Evolutionary conservation across 2,888 invertebrate species (phyloP).

Genomic region (Alentia gelatinosa): DNA sequence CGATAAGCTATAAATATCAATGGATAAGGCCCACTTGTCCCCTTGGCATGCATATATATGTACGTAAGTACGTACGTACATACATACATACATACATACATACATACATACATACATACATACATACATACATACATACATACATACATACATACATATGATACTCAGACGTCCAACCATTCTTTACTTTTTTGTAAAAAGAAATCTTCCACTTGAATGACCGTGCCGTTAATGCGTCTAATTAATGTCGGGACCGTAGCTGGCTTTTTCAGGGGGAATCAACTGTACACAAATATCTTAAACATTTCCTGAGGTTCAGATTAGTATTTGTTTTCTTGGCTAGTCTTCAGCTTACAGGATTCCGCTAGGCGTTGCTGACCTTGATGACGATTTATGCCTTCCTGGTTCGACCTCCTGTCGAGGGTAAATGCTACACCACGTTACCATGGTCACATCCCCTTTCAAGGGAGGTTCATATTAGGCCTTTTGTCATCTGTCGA

Average conservation of each 20-base stretch:
- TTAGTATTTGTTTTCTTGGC: too few relatives aligned
- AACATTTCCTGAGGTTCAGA: too few relatives aligned
- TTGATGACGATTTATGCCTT: not conserved
- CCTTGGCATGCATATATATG: not conserved
- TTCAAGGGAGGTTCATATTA: too few relatives aligned
- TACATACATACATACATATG: conserved; percentile 9
- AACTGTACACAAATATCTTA: too few relatives aligned
- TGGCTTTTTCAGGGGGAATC: too few relatives aligned
- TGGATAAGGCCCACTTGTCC: not conserved
- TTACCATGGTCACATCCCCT: not conserved
- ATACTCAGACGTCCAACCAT: too few relatives aligned
- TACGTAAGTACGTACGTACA: conserved; percentile 14
- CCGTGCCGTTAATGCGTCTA: too few relatives aligned
- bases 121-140: conserved; percentile 30
- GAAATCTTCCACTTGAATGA: too few relatives aligned
- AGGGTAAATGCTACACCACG: not conserved
- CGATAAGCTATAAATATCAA: not conserved
- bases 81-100: conserved; percentile 30
- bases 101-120: conserved; percentile 35
- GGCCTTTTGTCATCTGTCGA: too few relatives aligned
- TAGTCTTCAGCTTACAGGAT: too few relatives aligned
- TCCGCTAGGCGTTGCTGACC: not conserved
- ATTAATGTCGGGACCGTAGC: too few relatives aligned
- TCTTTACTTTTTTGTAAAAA: too few relatives aligned
- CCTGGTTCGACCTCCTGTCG: not conserved